phyloP scores from a whole-genome alignment of 2,797 vertebrate genomes.

The Gastrophryne carolinensis region DNA sequence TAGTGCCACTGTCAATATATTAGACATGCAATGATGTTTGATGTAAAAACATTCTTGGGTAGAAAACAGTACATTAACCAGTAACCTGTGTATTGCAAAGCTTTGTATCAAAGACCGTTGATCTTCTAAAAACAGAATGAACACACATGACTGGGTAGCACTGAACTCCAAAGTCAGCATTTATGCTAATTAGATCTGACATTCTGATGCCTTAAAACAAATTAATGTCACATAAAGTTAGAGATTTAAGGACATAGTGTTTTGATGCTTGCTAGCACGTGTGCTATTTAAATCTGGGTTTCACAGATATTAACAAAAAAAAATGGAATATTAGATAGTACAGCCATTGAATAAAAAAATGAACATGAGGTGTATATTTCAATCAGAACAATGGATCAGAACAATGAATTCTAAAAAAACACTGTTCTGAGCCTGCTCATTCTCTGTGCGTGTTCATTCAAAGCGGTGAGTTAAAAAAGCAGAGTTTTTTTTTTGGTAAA shows the following conservation, averaged over 20 bases:
- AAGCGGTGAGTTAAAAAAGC: too few relatives aligned
- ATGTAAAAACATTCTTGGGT: too few relatives aligned
- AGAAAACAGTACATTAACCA: not conserved
- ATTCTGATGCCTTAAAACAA: constrained; percentile 50
- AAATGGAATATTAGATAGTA: too few relatives aligned
- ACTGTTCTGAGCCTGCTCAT: too few relatives aligned
- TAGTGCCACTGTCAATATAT: too few relatives aligned
- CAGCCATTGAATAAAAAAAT: too few relatives aligned
- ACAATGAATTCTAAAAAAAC: too few relatives aligned
- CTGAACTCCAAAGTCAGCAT: constrained; percentile 30
- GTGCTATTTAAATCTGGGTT: constrained; percentile 40
- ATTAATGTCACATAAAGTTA: constrained; percentile 49
- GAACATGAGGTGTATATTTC: too few relatives aligned
- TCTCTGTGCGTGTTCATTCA: too few relatives aligned
- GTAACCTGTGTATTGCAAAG: not conserved
- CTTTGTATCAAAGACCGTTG: constrained; percentile 11
- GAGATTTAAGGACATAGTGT: constrained; percentile 38
- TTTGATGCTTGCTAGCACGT: constrained; percentile 24
- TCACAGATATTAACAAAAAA: constrained; percentile 27
- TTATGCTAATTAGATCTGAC: constrained; percentile 45
- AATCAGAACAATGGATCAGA: too few relatives aligned
- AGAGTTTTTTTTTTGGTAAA: too few relatives aligned
- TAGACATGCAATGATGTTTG: too few relatives aligned
- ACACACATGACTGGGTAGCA: constrained; percentile 38
- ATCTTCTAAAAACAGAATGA: constrained; percentile 29